phyloP scores from a whole-genome alignment of 2,888 invertebrate genomes.

The Scaeva pyrastri region DNA sequence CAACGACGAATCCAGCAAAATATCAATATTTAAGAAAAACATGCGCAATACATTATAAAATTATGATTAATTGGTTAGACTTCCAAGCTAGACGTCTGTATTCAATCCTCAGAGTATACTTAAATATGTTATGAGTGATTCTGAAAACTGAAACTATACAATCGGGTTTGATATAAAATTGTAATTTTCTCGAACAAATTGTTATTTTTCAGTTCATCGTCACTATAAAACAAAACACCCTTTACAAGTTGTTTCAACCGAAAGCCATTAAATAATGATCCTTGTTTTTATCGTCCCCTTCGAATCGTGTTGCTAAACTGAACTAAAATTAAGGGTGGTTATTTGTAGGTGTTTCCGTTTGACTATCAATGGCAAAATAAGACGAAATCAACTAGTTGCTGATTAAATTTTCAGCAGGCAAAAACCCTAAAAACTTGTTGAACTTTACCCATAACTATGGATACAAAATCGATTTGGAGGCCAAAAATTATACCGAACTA shows the following conservation, averaged over 20 bases:
- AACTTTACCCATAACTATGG: neutral
- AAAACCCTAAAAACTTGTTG: slow-evolving; percentile 4
- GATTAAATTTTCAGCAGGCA: neutral
- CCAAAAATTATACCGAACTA: neutral
- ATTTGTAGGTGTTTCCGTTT: slow-evolving; percentile 2
- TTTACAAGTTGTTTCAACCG: neutral
- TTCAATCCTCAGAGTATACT: too few species aligned
- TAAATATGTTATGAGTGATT: too few species aligned
- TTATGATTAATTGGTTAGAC: too few species aligned
- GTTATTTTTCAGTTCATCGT: too few species aligned
- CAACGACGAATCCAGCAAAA: too few species aligned
- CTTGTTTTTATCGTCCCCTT: slow-evolving; percentile 9
- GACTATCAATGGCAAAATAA: neutral
- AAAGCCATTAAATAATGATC: slow-evolving; percentile 25
- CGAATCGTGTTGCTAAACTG: neutral
- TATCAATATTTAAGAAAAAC: too few species aligned
- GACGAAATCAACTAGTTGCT: slow-evolving; percentile 19
- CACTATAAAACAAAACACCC: neutral
- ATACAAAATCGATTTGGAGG: neutral
- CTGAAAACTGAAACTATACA: too few species aligned
- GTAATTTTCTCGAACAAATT: too few species aligned
- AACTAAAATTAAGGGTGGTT: slow-evolving; percentile 1
- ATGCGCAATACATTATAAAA: too few species aligned
- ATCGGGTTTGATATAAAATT: too few species aligned
- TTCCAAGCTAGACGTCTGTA: too few species aligned